phyloP scores from a whole-genome alignment of 2,888 invertebrate genomes.

The Leptinotarsa peninsularis region DNA sequence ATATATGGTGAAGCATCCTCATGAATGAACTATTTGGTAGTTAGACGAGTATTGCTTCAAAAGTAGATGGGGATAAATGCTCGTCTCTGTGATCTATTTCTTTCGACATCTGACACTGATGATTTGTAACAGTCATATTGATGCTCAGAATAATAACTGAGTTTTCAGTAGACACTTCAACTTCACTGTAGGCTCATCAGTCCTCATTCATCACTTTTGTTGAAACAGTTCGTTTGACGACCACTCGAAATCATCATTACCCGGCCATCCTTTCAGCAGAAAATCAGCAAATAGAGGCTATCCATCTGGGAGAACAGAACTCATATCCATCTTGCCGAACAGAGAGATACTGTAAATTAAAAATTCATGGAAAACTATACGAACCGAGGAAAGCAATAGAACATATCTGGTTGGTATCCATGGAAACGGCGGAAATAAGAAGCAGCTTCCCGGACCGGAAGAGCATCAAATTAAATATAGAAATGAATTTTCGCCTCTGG shows the following conservation, averaged over 20 bases:
- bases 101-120: no score
- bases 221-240: no score
- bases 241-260: background rate
- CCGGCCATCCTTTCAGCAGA: slow-evolving; percentile 6
- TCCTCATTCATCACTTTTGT: no score
- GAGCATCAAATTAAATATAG: slow-evolving; percentile 61
- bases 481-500: slow-evolving; percentile 58
- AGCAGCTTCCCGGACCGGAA: slow-evolving; percentile 35
- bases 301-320: slow-evolving; percentile 33
- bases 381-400: slow-evolving; percentile 26
- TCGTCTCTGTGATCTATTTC: no score
- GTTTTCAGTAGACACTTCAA: no score
- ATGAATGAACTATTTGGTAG: no score
- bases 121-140: no score
- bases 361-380: slow-evolving; percentile 28
- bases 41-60: no score
- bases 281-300: slow-evolving; percentile 37
- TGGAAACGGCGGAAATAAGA: slow-evolving; percentile 24
- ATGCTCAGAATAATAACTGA: no score
- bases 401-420: slow-evolving; percentile 26
- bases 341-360: slow-evolving; percentile 21
- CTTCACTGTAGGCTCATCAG: no score
- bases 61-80: no score
- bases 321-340: slow-evolving; percentile 29
- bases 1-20: no score